Evolutionary conservation across 1,140 invertebrate genomes (phyloP), one percentile per base, ranked within the genome.

Genomic region (Penaeus vannamei): DNA sequence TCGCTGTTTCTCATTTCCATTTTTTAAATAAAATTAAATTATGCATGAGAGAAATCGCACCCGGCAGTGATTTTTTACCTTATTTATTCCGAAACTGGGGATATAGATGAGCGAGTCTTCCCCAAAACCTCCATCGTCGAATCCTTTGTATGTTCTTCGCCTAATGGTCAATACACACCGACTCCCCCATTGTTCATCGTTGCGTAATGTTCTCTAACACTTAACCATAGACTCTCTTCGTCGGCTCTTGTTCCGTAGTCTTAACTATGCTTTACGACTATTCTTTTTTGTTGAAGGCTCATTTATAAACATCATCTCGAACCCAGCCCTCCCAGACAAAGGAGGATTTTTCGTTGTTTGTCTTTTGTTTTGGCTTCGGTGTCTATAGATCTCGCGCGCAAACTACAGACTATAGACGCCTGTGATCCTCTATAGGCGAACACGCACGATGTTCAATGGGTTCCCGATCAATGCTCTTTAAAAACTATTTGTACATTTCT

Each of bases 241-340:
- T 53, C 84, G 32, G 36, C n/a, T 26, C 84, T 85, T 60, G 84
- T 72, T 69, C 42, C 36, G 26, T 20, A 14, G 53, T 53, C 53
- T 53, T 53, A 53, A 53, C 12, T 29, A n/a, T 85, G 59, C 64
- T 85, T 85, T 85, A 85, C 66, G 84, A 85, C 66, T 72, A 85
- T 72, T 83, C 59, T 83, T 46, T 72, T 20, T 36, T 85, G 66
- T 69, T 59, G 19, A 20, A 69, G 42, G 66, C 59, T 53, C 53
- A 72, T 72, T 53, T 72, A 85, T 85, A 46, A 72, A 85, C 84
- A 85, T 85, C 29, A 76, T 26, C 66, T 72, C 23, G 19, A n/a
- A 23, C 64, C 84, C 32, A 62, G 8, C 14, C 23, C 66, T 61
- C 77, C 14, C 29, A 36, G 2, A 53, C 53, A 53, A 53, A 14